Percentiles rank a stretch among this genome's conserved stretches.
Conservation (phyloP, 2,797 vertebrate genomes). For the Propithecus deckenii region DNA sequence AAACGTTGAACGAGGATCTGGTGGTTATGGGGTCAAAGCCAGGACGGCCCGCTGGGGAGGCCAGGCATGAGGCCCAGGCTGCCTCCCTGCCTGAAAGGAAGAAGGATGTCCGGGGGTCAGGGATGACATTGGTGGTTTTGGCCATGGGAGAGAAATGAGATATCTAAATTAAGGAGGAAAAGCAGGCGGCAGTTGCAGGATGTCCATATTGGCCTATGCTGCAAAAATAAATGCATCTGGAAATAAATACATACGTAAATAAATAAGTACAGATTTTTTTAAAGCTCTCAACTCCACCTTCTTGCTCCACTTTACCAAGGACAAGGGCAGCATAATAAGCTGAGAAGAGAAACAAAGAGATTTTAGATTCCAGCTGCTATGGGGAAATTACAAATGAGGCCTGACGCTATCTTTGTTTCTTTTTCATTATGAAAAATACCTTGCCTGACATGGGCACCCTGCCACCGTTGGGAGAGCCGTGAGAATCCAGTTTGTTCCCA, state of each 20-base stretch:
- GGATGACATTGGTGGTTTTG: slow-evolving; percentile 43
- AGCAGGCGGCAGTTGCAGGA: slow-evolving; percentile 49
- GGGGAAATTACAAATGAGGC: slow-evolving; percentile 69
- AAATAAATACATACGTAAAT: slow-evolving; percentile 53
- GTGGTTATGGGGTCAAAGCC: slow-evolving; percentile 43
- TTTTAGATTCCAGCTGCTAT: slow-evolving; percentile 53
- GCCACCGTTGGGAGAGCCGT: slow-evolving; percentile 76
- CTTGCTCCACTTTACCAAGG: slow-evolving; percentile 30
- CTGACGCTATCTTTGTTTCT: slow-evolving; percentile 71
- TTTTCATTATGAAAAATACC: slow-evolving; percentile 76
- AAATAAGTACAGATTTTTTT: slow-evolving; percentile 48
- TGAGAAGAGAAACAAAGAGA: slow-evolving; percentile 68
- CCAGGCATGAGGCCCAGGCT: neutral
- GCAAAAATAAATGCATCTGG: slow-evolving; percentile 61
- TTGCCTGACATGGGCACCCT: slow-evolving; percentile 69
- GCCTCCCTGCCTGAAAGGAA: slow-evolving; percentile 66
- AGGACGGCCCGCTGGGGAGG: neutral
- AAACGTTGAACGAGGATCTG: slow-evolving; percentile 39
- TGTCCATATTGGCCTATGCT: slow-evolving; percentile 42
- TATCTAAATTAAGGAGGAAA: slow-evolving; percentile 64
- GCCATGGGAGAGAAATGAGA: slow-evolving; percentile 45
- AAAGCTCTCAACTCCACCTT: neutral
- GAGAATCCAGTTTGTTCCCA: slow-evolving; percentile 75
- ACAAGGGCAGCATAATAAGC: slow-evolving; percentile 20
- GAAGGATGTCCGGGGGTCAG: slow-evolving; percentile 72